Evolutionary conservation across 2,113 vertebrate genomes (phyloP).

Genomic region (Sclerurus mexicanus): DNA sequence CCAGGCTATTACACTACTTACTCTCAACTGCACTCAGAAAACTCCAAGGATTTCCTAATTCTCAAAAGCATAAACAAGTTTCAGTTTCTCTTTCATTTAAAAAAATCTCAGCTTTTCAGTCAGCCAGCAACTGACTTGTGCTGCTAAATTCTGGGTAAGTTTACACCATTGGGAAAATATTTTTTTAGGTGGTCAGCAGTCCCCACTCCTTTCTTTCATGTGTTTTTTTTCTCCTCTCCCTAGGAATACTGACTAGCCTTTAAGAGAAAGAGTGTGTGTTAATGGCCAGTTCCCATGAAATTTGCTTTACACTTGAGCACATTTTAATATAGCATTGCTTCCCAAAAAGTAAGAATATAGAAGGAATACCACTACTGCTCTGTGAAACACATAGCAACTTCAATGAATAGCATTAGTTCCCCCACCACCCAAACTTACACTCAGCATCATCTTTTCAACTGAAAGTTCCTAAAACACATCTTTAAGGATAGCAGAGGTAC

Average conservation of each 20-base stretch:
- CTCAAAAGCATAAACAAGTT: slow-evolving; percentile 54
- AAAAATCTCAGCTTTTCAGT: slow-evolving; percentile 14
- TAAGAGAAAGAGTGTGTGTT: background rate
- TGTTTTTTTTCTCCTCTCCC: background rate
- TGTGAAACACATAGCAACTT: background rate
- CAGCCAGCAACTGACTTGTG: background rate
- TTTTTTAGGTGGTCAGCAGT: background rate
- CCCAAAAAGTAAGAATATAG: background rate
- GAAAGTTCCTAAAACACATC: background rate
- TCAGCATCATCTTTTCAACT: slow-evolving; percentile 5
- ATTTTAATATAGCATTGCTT: background rate
- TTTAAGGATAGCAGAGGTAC: slow-evolving; percentile 41
- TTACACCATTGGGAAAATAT: slow-evolving; percentile 4
- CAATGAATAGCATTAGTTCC: background rate
- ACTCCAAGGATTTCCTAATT: slow-evolving; percentile 62
- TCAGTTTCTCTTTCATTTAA: slow-evolving; percentile 47
- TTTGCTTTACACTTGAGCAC: background rate
- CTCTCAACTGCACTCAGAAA: slow-evolving; percentile 43
- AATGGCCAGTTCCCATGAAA: background rate
- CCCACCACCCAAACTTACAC: background rate
- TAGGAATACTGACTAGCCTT: slow-evolving; percentile 14
- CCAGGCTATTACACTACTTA: slow-evolving; percentile 39
- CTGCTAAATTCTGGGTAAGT: background rate
- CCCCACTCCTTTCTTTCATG: background rate
- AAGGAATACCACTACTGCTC: background rate